Evolutionary conservation across 2,888 invertebrate genomes (phyloP).

Genomic region (Synergus japonicus): DNA sequence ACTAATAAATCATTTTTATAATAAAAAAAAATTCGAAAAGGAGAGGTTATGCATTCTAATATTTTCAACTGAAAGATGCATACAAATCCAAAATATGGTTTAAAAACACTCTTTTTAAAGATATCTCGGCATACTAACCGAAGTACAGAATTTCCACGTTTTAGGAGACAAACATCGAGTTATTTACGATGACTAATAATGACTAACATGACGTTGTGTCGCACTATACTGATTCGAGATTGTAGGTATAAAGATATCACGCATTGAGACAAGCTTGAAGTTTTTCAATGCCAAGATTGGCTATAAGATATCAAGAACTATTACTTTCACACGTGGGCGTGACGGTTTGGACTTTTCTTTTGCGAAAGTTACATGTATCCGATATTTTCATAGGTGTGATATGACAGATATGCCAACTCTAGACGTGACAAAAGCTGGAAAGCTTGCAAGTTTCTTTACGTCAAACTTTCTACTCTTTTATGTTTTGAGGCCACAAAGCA

Average conservation of each 20-base stretch:
- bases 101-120: neutral
- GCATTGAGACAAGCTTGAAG: slow-evolving; percentile 17
- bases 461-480: neutral
- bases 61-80: neutral
- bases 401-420: neutral
- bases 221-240: neutral
- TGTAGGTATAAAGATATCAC: neutral
- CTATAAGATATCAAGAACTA: slow-evolving; percentile 8
- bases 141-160: neutral
- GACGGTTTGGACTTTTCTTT: slow-evolving; percentile 18
- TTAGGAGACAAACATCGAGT: neutral
- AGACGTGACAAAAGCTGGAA: neutral
- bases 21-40: neutral
- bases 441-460: neutral
- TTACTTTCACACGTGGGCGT: slow-evolving; percentile 40
- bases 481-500: neutral
- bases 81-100: neutral
- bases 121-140: neutral
- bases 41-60: neutral
- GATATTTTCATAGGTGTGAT: too few relatives aligned
- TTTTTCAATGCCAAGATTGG: slow-evolving; percentile 26
- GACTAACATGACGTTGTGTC: slow-evolving; percentile 8
- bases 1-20: neutral
- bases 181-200: slow-evolving; percentile 3
- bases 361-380: neutral